phyloP scores from a whole-genome alignment of 1,140 invertebrate species.

The Dendroctonus ponderosae region DNA sequence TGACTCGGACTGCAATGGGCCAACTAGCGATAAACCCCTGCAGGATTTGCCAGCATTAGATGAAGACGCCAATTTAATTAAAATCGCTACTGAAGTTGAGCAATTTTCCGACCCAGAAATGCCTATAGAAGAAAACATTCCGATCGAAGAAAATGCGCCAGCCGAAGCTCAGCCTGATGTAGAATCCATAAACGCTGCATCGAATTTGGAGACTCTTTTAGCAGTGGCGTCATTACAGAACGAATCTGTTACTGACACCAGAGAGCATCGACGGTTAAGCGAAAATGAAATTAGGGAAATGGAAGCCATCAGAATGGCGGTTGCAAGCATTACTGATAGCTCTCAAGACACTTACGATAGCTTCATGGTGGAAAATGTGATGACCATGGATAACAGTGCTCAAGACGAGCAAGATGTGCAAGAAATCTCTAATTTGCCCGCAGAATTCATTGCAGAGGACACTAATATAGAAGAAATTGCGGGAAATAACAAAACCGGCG shows the following conservation, averaged over 20 bases:
- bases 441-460: background rate
- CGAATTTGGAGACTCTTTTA: constrained; percentile 38
- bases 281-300: constrained; percentile 37
- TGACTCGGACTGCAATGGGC: constrained; percentile 14
- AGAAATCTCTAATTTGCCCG: background rate
- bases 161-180: background rate
- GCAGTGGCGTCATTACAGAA: constrained; percentile 36
- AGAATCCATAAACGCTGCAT: background rate
- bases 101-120: constrained; percentile 1
- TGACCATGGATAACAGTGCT: background rate
- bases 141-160: background rate
- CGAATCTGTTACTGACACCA: constrained; percentile 13
- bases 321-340: constrained; percentile 34
- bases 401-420: constrained; percentile 4
- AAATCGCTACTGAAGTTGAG: constrained; percentile 14
- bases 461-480: no score
- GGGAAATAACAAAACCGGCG: no score
- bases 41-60: background rate
- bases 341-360: constrained; percentile 31
- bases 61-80: constrained; percentile 17
- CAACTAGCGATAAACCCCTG: background rate
- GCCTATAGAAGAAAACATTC: no score
- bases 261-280: constrained; percentile 14
- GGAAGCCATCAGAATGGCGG: constrained; percentile 36
- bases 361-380: constrained; percentile 14